Base-by-base conservation (phyloP, 2,797 vertebrate genomes). In the Zalophus californianus region DNA sequence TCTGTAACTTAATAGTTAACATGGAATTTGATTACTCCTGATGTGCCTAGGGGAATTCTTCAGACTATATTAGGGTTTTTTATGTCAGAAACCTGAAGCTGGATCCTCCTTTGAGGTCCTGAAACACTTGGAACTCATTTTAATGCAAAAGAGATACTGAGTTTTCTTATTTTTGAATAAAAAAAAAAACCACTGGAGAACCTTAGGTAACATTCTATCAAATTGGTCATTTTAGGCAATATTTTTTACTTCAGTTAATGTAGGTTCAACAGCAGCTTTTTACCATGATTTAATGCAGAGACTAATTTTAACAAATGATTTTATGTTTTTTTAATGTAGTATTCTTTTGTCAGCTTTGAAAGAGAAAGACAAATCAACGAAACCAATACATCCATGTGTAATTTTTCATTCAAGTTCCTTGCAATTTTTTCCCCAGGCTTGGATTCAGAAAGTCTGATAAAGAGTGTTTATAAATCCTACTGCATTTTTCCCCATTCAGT, bases 1-100 rank as follows among this genome's bases (percentile, higher is more conserved):
- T 83, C 84, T 82, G 86, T 86, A 97, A 72, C 96, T 95, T 93
- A 96, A 97, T 90, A 87, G 90, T 85, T 88, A 52, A 92, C 90
- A n/a, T 70, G 97, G 88, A 83, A 96, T 95, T 56, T 82, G 97
- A 96, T 75, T 62, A 86, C 44, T 90, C 15, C 75, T 7, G 21
- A 66, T 23, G 75, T 73, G 79, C 91, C 50, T 38, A 70, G 52
- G 95, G 73, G 84, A 87, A 86, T 88, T 88, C 95, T 85, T 78
- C 41, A 70, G 91, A 78, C 44, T 52, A 1, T 78, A 5, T 66
- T 11, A 52, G 66, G 66, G 70, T 27, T 91, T 91, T 92, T 90
- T 20, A 50, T 92, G 92, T 90, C 60, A 70, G 97, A 92, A 97
- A 97, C 85, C 48, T 66, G 96, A 96, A 80, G 90, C 95, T 58